These are phyloP conservation scores for Phymastichus coffea DNA, from an alignment of 1,140 invertebrate species.

Conservation along the genomic window DNA sequence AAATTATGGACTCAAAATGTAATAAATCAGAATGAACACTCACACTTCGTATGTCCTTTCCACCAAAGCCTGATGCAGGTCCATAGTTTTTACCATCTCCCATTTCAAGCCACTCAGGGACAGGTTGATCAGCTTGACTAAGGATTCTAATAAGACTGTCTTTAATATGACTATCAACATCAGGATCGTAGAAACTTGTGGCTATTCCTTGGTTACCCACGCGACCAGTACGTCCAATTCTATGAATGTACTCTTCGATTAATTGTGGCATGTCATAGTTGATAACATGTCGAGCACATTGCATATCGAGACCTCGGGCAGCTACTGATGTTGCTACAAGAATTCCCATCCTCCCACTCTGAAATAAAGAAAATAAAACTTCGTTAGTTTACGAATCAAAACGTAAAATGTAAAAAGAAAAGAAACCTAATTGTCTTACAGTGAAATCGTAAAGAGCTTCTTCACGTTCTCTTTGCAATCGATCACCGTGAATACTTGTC, in stretches of 20 bases:
- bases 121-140: conserved; percentile 62
- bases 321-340: conserved; percentile 94
- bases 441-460: conserved; percentile 83
- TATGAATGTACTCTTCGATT: conserved; percentile 93
- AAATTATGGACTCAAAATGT: too few species aligned
- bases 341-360: conserved; percentile 68
- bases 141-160: conserved; percentile 72
- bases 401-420: too few species aligned
- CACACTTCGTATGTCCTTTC: conserved; percentile 56
- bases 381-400: too few species aligned
- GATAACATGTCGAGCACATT: conserved; percentile 81
- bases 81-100: conserved; percentile 46
- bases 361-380: too few species aligned
- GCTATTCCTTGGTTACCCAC: conserved; percentile 89
- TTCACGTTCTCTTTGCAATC: conserved; percentile 86
- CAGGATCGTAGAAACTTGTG: conserved; percentile 80
- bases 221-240: conserved; percentile 92
- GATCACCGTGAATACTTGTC: conserved; percentile 92
- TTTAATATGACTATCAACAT: conserved; percentile 63
- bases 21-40: conserved; percentile 30
- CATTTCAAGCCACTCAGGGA: conserved; percentile 65
- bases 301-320: conserved; percentile 85
- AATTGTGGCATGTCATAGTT: conserved; percentile 88
- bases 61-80: conserved; percentile 53
- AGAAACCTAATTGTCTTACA: too few species aligned